Conservation (phyloP, 1,140 invertebrate species). For the Dendroctonus ponderosae region DNA sequence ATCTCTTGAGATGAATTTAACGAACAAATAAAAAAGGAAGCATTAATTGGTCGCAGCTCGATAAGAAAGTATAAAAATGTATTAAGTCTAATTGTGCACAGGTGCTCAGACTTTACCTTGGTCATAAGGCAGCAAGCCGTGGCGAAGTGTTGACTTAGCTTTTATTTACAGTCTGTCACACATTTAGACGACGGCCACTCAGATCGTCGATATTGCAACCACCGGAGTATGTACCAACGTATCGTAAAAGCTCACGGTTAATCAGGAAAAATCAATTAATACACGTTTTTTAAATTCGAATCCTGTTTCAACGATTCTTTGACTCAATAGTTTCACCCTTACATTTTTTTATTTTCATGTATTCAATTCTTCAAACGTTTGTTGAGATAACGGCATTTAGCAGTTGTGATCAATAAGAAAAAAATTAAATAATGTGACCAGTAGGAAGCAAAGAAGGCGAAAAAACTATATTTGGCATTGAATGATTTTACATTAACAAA, state of each 20-base stretch:
- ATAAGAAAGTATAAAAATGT: constrained; percentile 12
- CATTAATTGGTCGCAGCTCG: constrained; percentile 8
- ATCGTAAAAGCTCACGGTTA: constrained; percentile 16
- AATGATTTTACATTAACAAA: too few species aligned
- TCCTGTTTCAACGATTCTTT: not conserved
- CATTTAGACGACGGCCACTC: constrained; percentile 19
- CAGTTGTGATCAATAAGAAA: too few species aligned
- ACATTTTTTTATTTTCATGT: too few species aligned
- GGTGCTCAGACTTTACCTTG: constrained; percentile 26
- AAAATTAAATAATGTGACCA: too few species aligned
- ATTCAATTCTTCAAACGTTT: too few species aligned
- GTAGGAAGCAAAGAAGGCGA: too few species aligned
- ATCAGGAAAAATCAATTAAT: constrained; percentile 15
- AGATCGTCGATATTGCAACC: constrained; percentile 17
- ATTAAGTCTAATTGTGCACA: constrained; percentile 25
- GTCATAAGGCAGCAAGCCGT: constrained; percentile 26
- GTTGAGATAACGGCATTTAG: too few species aligned
- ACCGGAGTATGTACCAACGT: constrained; percentile 14
- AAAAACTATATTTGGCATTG: too few species aligned
- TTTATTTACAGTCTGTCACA: constrained; percentile 28
- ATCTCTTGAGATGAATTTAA: too few species aligned
- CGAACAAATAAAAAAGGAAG: constrained; percentile 8
- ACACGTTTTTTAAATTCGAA: not conserved
- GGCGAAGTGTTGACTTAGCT: constrained; percentile 25
- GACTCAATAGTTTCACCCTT: too few species aligned